phyloP scores from a whole-genome alignment of 2,888 invertebrate species.

The Cybosia mesomella region DNA sequence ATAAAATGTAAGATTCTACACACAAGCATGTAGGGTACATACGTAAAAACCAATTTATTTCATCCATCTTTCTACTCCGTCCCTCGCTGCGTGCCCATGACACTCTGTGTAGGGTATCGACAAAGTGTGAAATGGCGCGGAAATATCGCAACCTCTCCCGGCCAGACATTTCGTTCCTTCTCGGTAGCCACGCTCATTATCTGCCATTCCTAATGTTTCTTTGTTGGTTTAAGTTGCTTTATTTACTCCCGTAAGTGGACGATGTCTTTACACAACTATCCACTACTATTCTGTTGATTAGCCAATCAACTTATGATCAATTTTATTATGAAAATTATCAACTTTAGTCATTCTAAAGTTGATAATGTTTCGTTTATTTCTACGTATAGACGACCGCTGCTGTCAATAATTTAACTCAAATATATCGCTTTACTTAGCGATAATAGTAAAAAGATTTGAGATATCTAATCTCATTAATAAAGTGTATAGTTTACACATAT shows the following conservation, averaged over 20 bases:
- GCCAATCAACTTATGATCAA: slow-evolving; percentile 24
- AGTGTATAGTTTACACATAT: slow-evolving; percentile 1
- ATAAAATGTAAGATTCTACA: neutral
- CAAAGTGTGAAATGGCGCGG: slow-evolving; percentile 83
- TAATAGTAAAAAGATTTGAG: neutral
- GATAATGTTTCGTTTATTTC: slow-evolving; percentile 28
- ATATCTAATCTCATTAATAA: neutral
- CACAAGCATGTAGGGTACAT: slow-evolving; percentile 1
- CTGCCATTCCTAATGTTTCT: slow-evolving; percentile 77
- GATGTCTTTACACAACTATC: slow-evolving; percentile 16
- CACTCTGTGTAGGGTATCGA: slow-evolving; percentile 77
- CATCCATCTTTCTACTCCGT: slow-evolving; percentile 51
- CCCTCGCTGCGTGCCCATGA: slow-evolving; percentile 68
- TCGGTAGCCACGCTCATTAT: slow-evolving; percentile 83
- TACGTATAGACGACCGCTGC: slow-evolving; percentile 27
- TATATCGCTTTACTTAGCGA: slow-evolving; percentile 24
- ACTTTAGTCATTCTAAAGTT: neutral
- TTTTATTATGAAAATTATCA: neutral
- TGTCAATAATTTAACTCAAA: slow-evolving; percentile 38
- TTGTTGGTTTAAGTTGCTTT: slow-evolving; percentile 81
- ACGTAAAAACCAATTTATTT: slow-evolving; percentile 42
- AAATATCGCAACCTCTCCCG: slow-evolving; percentile 81
- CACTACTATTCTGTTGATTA: slow-evolving; percentile 22
- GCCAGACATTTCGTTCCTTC: slow-evolving; percentile 80
- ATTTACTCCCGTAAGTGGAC: slow-evolving; percentile 67